Percentiles rank a stretch among this genome's conserved stretches.
Conservation (phyloP, 2,113 vertebrate species). For the Dasypus novemcinctus region DNA sequence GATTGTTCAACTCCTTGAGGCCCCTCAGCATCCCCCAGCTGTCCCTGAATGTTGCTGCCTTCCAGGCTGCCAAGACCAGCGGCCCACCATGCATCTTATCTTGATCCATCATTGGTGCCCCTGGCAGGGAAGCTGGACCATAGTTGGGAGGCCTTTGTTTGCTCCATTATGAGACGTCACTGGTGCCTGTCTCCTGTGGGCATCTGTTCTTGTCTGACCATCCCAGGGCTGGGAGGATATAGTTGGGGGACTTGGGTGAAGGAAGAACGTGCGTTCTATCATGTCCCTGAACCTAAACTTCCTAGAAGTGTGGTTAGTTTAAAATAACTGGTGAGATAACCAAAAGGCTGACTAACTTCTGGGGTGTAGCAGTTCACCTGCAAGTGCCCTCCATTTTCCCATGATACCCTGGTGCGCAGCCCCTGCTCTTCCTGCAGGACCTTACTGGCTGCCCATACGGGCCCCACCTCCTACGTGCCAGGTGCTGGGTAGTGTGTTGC, state of each 20-base stretch:
- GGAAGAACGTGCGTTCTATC: not conserved
- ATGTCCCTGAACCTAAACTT: not conserved
- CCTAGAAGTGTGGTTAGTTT: not conserved
- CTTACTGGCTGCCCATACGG: not conserved
- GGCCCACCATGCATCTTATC: not conserved
- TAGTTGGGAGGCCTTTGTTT: no score
- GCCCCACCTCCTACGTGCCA: no score
- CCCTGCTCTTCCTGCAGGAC: not conserved
- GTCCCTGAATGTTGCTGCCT: not conserved
- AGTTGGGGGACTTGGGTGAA: not conserved
- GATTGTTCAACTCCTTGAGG: not conserved
- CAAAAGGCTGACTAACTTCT: not conserved
- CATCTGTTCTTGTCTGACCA: not conserved
- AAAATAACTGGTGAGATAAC: not conserved
- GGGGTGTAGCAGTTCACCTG: not conserved
- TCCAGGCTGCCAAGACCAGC: not conserved
- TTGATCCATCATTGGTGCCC: not conserved
- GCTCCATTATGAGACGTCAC: not conserved
- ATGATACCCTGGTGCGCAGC: not conserved
- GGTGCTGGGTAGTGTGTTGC: not conserved
- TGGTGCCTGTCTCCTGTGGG: not conserved
- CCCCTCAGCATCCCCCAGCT: not conserved
- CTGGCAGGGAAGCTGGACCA: not conserved
- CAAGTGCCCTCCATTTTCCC: not conserved
- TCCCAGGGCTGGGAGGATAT: not conserved